phyloP scores from a whole-genome alignment of 2,888 invertebrate genomes.

The Tromatobia lineatoria region DNA sequence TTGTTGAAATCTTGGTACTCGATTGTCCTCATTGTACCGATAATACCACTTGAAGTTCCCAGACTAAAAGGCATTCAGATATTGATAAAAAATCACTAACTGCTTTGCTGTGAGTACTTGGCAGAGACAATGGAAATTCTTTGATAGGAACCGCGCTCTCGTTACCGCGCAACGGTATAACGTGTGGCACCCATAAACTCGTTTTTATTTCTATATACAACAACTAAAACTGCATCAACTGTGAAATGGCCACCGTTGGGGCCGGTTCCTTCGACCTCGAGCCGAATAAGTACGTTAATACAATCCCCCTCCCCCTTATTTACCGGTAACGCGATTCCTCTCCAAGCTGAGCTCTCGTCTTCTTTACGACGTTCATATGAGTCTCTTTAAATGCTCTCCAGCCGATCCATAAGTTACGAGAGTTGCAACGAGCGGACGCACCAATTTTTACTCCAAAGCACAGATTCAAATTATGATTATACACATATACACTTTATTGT shows the following conservation, averaged over 20 bases:
- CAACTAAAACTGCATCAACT: constrained; percentile 13
- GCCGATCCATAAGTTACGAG: constrained; percentile 59
- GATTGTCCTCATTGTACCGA: too few relatives aligned
- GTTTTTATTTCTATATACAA: constrained; percentile 1
- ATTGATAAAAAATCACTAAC: not conserved
- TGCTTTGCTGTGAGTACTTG: not conserved
- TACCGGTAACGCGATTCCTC: constrained; percentile 3
- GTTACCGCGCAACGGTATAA: constrained; percentile 58
- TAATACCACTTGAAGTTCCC: too few relatives aligned
- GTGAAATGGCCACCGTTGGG: constrained; percentile 45
- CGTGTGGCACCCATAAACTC: constrained; percentile 16
- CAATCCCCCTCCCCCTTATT: not conserved
- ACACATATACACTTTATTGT: not conserved
- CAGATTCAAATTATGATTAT: not conserved
- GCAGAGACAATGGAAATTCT: constrained; percentile 55
- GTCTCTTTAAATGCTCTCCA: constrained; percentile 38
- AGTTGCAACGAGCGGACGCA: constrained; percentile 51
- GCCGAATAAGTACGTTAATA: constrained; percentile 64
- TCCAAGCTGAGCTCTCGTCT: not conserved
- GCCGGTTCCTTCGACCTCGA: constrained; percentile 69
- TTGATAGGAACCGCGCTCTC: constrained; percentile 23
- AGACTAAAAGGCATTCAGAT: too few relatives aligned
- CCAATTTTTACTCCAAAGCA: constrained; percentile 55
- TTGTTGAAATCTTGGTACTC: too few relatives aligned
- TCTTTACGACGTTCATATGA: not conserved